phyloP scores from a whole-genome alignment of 2,113 vertebrate species.

The Paralichthys olivaceus region DNA sequence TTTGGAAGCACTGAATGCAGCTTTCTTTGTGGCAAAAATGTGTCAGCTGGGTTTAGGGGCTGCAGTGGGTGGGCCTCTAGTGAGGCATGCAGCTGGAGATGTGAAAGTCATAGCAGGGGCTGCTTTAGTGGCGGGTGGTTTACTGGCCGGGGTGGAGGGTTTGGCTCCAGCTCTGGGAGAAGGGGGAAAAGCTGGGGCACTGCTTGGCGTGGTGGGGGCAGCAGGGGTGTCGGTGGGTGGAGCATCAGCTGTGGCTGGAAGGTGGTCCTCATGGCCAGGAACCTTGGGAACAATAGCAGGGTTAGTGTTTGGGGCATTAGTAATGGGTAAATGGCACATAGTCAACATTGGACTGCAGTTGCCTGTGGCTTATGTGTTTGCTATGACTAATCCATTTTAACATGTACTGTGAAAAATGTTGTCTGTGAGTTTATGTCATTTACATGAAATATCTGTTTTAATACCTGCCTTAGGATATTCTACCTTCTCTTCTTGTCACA shows the following conservation, averaged over 20 bases:
- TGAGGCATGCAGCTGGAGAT: conserved; percentile 48
- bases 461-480: background rate
- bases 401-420: background rate
- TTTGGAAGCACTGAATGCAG: conserved; percentile 70
- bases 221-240: conserved; percentile 73
- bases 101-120: conserved; percentile 65
- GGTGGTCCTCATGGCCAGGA: conserved; percentile 65
- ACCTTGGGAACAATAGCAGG: conserved; percentile 65
- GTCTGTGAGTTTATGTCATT: background rate
- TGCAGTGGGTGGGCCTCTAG: conserved; percentile 66
- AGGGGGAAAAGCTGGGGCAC: conserved; percentile 70
- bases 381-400: conserved; percentile 72
- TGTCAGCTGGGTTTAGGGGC: conserved; percentile 77
- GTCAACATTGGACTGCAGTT: conserved; percentile 76
- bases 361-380: conserved; percentile 71
- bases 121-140: conserved; percentile 41
- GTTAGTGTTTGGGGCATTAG: conserved; percentile 65
- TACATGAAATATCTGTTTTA: background rate
- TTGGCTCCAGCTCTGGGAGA: conserved; percentile 53
- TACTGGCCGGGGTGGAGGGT: conserved; percentile 51
- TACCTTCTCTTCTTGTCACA: background rate
- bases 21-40: conserved; percentile 71
- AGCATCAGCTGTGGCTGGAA: conserved; percentile 58
- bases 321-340: conserved; percentile 66
- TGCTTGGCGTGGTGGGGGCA: conserved; percentile 71